A percentile compares a stretch with the other conserved stretches of the same genome.
Evolutionary conservation across 2,888 invertebrate genomes (phyloP).

Genomic region (Leuctra nigra): DNA sequence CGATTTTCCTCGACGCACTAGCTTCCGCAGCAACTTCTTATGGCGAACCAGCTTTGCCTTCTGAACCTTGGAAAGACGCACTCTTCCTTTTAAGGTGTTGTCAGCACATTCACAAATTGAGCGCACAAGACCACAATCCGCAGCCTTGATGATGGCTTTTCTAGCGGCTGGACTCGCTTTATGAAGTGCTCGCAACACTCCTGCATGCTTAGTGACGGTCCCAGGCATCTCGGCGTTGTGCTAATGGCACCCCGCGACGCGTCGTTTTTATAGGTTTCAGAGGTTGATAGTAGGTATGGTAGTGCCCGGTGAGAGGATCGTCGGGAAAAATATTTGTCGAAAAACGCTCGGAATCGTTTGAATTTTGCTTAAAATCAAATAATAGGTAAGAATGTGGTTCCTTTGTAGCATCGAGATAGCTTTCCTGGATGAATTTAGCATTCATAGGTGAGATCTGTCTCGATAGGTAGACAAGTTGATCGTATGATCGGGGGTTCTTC

Average conservation of each 20-base stretch:
- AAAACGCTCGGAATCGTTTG: constrained; percentile 14
- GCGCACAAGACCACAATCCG: background rate
- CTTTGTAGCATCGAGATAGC: constrained; percentile 27
- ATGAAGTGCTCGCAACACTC: background rate
- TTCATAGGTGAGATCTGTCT: too few relatives aligned
- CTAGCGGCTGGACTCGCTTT: background rate
- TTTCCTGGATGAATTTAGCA: too few relatives aligned
- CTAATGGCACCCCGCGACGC: too few relatives aligned
- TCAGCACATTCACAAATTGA: background rate
- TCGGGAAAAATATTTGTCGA: background rate
- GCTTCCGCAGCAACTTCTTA: too few relatives aligned
- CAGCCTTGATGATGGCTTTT: background rate
- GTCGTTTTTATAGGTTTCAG: too few relatives aligned
- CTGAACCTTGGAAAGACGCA: background rate
- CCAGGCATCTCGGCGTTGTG: background rate
- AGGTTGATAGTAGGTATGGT: too few relatives aligned
- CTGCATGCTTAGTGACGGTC: background rate
- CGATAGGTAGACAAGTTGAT: too few relatives aligned
- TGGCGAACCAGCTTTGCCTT: background rate
- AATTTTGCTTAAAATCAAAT: constrained; percentile 29
- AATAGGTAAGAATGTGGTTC: constrained; percentile 28
- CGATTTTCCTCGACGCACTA: too few relatives aligned
- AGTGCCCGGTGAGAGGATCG: too few relatives aligned
- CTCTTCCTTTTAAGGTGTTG: background rate
- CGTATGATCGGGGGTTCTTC: too few relatives aligned